Percentiles rank a stretch among this genome's conserved stretches.
These are phyloP conservation scores for Watsonalla binaria DNA, from an alignment of 2,888 invertebrate genomes.

Conservation along the genomic window DNA sequence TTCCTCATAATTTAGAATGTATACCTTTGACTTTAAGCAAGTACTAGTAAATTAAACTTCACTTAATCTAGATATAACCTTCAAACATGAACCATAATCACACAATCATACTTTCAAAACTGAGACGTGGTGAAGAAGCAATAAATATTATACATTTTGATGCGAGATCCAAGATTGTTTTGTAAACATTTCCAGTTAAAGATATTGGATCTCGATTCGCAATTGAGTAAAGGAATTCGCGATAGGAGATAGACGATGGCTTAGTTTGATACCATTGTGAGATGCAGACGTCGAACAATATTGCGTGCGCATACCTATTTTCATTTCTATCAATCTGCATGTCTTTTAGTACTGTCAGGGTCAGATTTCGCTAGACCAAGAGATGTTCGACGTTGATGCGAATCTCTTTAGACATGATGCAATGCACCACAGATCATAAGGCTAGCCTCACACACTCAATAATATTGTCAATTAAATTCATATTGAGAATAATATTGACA, in stretches of 20 bases:
- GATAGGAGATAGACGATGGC: conserved; percentile 5
- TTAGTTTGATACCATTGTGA: background rate
- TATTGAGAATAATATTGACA: too few species aligned
- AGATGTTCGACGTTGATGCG: too few species aligned
- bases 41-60: background rate
- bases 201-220: conserved; percentile 5
- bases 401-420: too few species aligned
- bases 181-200: background rate
- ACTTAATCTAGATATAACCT: background rate
- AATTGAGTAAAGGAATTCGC: conserved; percentile 6
- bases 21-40: background rate
- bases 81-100: background rate
- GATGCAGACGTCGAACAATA: background rate
- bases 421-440: too few species aligned
- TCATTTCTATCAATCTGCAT: too few species aligned
- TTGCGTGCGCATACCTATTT: too few species aligned
- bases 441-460: too few species aligned
- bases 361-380: too few species aligned
- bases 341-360: too few species aligned
- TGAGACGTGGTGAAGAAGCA: background rate
- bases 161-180: background rate
- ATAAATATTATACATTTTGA: background rate
- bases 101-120: background rate
- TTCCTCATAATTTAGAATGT: background rate
- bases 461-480: too few species aligned